phyloP scores from a whole-genome alignment of 2,797 vertebrate genomes.

The Rachycentron canadum region DNA sequence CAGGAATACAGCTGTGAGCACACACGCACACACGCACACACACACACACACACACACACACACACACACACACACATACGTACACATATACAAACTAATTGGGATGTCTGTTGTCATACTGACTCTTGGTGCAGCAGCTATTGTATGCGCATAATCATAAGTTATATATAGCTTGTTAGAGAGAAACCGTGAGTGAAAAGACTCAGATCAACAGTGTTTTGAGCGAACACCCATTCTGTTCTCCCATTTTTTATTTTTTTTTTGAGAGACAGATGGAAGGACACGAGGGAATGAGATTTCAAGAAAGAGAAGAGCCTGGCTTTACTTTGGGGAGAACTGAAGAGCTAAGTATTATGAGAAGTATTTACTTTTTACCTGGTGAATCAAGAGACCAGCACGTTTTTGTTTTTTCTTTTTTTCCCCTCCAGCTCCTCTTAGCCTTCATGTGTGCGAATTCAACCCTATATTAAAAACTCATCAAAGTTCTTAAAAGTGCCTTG shows the following conservation, averaged over 20 bases:
- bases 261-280: conserved; percentile 41
- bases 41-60: too few species aligned
- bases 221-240: conserved; percentile 19
- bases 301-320: conserved; percentile 6
- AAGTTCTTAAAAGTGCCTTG: conserved; percentile 35
- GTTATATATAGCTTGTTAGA: conserved; percentile 53
- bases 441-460: conserved; percentile 12
- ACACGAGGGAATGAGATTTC: conserved; percentile 7
- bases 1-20: conserved; percentile 33
- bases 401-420: not conserved
- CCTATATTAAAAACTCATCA: conserved; percentile 57
- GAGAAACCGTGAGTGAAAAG: conserved; percentile 30
- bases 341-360: conserved; percentile 7
- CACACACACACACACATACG: too few species aligned
- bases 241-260: too few species aligned
- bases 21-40: too few species aligned
- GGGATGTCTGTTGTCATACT: conserved; percentile 37
- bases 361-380: conserved; percentile 14
- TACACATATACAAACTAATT: conserved; percentile 54
- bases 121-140: conserved; percentile 33
- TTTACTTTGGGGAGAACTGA: not conserved
- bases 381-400: conserved; percentile 20
- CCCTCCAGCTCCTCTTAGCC: not conserved
- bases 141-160: conserved; percentile 40
- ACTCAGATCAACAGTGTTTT: conserved; percentile 33